Evolutionary conservation across 2,888 invertebrate genomes (phyloP).

Genomic region (Siphlonurus alternatus): DNA sequence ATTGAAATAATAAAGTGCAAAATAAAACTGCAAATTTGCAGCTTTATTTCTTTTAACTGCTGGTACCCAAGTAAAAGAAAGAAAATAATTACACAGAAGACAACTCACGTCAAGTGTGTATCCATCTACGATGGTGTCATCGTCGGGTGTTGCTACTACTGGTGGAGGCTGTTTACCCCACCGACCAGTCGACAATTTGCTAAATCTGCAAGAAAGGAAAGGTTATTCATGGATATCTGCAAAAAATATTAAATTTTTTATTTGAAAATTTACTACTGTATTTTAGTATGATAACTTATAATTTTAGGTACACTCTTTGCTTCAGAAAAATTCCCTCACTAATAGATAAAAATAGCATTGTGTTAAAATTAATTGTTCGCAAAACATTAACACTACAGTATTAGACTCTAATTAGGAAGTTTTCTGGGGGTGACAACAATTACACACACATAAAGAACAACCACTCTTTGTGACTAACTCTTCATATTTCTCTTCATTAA

Average conservation of each 20-base stretch:
- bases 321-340: no score
- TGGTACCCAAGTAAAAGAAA: no score
- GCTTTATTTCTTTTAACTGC: no score
- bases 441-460: no score
- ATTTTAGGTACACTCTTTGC: no score
- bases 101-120: slow-evolving; percentile 26
- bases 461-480: not conserved
- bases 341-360: no score
- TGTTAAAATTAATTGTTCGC: no score
- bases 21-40: no score
- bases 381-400: not conserved
- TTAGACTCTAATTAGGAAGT: not conserved
- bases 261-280: not conserved
- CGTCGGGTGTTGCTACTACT: slow-evolving; percentile 5
- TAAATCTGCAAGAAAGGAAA: not conserved
- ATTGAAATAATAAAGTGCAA: no score
- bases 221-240: not conserved
- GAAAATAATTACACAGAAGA: no score
- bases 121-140: slow-evolving; percentile 25
- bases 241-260: not conserved
- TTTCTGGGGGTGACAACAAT: no score
- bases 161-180: slow-evolving; percentile 6
- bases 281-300: no score
- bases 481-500: not conserved
- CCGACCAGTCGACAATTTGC: slow-evolving; percentile 3